These are phyloP conservation scores for Aleiodes sp. DNA, from an alignment of 1,140 invertebrate genomes.

Conservation along the genomic window DNA sequence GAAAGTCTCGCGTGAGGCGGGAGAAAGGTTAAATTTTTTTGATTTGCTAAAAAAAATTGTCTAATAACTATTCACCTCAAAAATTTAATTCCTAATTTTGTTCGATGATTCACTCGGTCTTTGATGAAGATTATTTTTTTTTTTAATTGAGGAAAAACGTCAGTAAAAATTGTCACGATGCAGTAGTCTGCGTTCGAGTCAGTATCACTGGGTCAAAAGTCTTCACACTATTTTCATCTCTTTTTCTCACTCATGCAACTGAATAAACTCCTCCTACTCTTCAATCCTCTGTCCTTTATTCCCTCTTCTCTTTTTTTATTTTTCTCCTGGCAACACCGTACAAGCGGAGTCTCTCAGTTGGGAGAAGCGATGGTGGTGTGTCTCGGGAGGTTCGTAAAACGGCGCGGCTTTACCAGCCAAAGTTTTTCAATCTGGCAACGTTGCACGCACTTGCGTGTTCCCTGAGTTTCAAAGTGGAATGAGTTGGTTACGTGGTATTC, in stretches of 20 bases:
- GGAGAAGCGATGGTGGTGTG: no score
- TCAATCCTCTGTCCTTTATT: neutral
- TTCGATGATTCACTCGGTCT: no score
- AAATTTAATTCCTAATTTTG: no score
- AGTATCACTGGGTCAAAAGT: slow-evolving; percentile 13
- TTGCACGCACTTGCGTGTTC: slow-evolving; percentile 45
- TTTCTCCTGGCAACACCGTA: slow-evolving; percentile 1
- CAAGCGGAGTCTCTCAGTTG: neutral
- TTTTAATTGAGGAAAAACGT: neutral
- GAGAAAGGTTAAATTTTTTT: neutral
- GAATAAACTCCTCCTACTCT: neutral
- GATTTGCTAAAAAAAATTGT: no score
- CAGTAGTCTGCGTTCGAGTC: no score
- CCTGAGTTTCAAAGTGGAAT: slow-evolving; percentile 30
- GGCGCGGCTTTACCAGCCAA: neutral
- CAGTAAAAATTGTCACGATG: no score
- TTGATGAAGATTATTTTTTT: no score
- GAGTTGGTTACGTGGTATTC: slow-evolving; percentile 29
- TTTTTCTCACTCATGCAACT: neutral
- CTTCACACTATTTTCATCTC: neutral
- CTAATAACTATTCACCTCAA: no score
- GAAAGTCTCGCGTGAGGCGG: slow-evolving; percentile 23
- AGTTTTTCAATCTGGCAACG: slow-evolving; percentile 27
- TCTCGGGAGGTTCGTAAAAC: slow-evolving; percentile 7
- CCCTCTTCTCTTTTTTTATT: neutral